A percentile compares a stretch with the other conserved stretches of the same genome.
phyloP scores from a whole-genome alignment of 2,797 vertebrate species.

The Cryptoprocta ferox region DNA sequence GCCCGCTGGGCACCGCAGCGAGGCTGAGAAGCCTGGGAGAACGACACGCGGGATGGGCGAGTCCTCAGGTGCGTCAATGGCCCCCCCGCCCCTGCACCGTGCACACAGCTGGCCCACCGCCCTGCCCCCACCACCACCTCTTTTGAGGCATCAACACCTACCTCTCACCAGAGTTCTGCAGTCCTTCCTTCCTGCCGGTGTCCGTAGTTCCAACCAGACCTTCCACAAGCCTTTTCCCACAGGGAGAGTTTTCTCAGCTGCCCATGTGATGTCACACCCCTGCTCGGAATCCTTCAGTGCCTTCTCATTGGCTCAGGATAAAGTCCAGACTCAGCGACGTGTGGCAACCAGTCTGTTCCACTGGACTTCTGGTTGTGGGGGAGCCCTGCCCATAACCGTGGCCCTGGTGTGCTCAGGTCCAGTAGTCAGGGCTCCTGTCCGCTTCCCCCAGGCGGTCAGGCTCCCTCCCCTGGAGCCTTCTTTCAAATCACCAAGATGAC shows the following conservation, averaged over 20 bases:
- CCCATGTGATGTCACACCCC: neutral
- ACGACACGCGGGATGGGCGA: fast-evolving
- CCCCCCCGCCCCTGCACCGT: no score
- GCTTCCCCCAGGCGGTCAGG: fast-evolving
- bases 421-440: neutral
- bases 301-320: neutral
- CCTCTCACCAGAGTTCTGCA: neutral
- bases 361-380: neutral
- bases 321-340: neutral
- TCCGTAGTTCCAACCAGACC: neutral
- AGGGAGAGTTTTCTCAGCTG: neutral
- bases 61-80: neutral
- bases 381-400: fast-evolving
- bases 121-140: fast-evolving
- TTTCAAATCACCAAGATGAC: neutral
- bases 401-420: fast-evolving
- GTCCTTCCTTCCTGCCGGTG: fast-evolving
- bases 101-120: neutral
- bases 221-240: neutral
- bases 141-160: neutral
- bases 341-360: neutral
- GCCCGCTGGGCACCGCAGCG: neutral
- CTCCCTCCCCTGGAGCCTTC: neutral
- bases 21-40: neutral
- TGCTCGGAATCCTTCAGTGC: neutral